These are phyloP conservation scores for Linnaemya tessellans DNA, from an alignment of 2,888 invertebrate species.

Conservation along the genomic window DNA sequence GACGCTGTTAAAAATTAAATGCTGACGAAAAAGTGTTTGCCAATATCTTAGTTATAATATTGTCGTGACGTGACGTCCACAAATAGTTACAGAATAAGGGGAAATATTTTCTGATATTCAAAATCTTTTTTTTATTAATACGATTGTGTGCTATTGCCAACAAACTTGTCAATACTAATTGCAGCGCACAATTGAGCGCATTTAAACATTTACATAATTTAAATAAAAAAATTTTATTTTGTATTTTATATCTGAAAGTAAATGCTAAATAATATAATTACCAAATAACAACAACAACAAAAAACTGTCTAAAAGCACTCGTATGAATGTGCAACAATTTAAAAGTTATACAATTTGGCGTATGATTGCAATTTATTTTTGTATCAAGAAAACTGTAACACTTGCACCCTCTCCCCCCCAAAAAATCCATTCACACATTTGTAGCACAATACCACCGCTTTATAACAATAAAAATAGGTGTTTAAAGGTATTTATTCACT, in stretches of 20 bases:
- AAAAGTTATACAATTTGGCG: conserved; percentile 22
- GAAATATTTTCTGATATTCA: no score
- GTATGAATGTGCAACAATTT: neutral
- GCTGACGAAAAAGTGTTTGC: no score
- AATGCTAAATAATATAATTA: conserved; percentile 27
- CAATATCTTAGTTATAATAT: no score
- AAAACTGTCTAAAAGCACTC: neutral
- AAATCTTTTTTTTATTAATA: no score
- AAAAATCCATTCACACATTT: no score
- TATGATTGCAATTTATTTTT: conserved; percentile 6
- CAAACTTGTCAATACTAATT: neutral
- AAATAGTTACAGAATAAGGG: no score
- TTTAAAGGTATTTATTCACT: neutral
- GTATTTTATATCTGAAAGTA: neutral
- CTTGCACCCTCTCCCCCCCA: neutral
- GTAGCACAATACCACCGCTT: no score
- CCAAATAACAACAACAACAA: neutral
- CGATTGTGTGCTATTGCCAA: neutral
- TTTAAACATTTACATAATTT: conserved; percentile 1
- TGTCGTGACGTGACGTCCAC: no score
- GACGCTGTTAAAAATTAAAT: no score
- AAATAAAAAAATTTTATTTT: neutral
- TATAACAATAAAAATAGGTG: neutral
- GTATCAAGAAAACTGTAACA: conserved; percentile 9
- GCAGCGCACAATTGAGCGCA: neutral